These are phyloP conservation scores for Triplophysa rosa DNA, from an alignment of 2,113 vertebrate species.

Conservation along the genomic window DNA sequence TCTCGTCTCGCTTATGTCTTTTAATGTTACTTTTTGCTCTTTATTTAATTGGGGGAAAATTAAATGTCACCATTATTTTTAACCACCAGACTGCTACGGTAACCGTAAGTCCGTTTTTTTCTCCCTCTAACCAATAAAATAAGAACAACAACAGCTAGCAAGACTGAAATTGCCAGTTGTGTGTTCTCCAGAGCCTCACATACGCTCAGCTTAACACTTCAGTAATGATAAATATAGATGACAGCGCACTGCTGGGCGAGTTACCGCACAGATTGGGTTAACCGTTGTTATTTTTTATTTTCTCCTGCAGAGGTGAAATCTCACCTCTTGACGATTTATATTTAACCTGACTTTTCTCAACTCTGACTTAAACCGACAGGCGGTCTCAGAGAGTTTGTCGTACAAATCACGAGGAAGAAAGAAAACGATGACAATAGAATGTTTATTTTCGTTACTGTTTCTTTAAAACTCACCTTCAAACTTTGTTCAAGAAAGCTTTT, in stretches of 20 bases:
- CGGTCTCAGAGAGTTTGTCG: conserved; percentile 6
- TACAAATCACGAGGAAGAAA: neutral
- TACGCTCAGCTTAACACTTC: conserved; percentile 6
- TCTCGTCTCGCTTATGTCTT: neutral
- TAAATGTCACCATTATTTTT: neutral
- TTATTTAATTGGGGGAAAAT: neutral
- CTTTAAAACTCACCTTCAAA: neutral
- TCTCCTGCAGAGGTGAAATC: neutral
- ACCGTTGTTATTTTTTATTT: neutral
- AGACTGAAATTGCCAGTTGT: conserved; percentile 21
- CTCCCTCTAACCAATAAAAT: neutral
- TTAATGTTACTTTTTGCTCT: neutral
- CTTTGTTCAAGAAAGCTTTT: neutral
- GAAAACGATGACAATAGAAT: no score
- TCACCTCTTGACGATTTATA: conserved; percentile 2
- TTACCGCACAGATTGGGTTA: neutral
- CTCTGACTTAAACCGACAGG: neutral
- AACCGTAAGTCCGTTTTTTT: neutral
- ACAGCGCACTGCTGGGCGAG: neutral
- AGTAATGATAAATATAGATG: neutral
- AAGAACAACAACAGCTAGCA: neutral
- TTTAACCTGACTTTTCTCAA: neutral
- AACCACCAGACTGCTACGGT: neutral
- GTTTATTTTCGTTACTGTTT: neutral
- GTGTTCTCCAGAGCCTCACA: neutral